A percentile compares a stretch with the other conserved stretches of the same genome.
Conservation (phyloP, 2,888 invertebrate species). For the Gibbula magus region DNA sequence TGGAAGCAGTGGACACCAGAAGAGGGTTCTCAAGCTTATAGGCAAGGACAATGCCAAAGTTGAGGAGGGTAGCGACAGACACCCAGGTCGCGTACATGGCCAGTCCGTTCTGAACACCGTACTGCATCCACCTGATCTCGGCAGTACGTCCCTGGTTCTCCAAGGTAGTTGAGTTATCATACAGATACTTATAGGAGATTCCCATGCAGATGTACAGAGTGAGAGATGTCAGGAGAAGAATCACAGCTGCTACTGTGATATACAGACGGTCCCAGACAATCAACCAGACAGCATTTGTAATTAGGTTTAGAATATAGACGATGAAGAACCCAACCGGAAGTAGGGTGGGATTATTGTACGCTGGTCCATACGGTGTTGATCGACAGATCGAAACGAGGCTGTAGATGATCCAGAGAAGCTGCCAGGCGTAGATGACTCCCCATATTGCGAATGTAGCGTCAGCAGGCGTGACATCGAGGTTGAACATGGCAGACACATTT, state of each 20-base stretch:
- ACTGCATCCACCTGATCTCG: conserved; percentile 66
- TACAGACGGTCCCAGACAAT: conserved; percentile 66
- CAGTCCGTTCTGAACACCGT: conserved; percentile 69
- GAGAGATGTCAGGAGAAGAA: conserved; percentile 49
- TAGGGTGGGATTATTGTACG: conserved; percentile 60
- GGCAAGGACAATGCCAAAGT: conserved; percentile 62
- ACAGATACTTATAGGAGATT: conserved; percentile 55
- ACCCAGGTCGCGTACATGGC: conserved; percentile 70
- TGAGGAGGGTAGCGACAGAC: conserved; percentile 67
- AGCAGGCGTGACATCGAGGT: conserved; percentile 66
- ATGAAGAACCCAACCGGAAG: conserved; percentile 60
- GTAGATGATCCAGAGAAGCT: conserved; percentile 63
- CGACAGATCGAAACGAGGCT: conserved; percentile 59
- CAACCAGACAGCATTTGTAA: conserved; percentile 65
- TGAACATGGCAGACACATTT: conserved; percentile 60
- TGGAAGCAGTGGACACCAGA: conserved; percentile 47
- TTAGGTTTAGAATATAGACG: conserved; percentile 55
- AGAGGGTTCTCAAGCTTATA: conserved; percentile 46
- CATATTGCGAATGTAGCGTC: conserved; percentile 70
- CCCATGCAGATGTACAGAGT: conserved; percentile 61
- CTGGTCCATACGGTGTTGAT: conserved; percentile 49
- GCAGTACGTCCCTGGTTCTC: conserved; percentile 44
- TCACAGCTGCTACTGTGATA: conserved; percentile 49
- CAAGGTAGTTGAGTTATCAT: conserved; percentile 48
- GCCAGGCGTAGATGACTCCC: conserved; percentile 66